A percentile compares a stretch with the other conserved stretches of the same genome.
phyloP scores from a whole-genome alignment of 2,113 vertebrate species.

The Corydoras sp. region DNA sequence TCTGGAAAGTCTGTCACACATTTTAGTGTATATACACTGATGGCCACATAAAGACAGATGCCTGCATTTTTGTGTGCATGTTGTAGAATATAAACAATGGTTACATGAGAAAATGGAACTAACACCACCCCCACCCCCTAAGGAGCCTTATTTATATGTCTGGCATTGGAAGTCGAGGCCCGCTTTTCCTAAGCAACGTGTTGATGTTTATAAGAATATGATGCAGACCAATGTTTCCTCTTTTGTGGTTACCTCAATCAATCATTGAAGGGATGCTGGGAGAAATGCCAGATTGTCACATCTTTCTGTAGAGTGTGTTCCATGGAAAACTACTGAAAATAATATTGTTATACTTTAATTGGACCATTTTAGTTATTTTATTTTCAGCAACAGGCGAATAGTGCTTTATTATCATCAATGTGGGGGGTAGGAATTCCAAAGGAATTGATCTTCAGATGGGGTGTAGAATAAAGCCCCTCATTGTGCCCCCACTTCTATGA shows the following conservation, averaged over 20 bases:
- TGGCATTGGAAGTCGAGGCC: conserved; percentile 46
- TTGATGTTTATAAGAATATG: conserved; percentile 66
- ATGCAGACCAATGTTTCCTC: conserved; percentile 55
- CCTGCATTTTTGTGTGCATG: conserved; percentile 37
- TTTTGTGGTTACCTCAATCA: conserved; percentile 61
- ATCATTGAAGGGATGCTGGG: conserved; percentile 51
- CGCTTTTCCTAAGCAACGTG: conserved; percentile 62
- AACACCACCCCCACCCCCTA: conserved; percentile 29
- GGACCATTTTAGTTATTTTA: conserved; percentile 20
- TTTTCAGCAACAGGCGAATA: conserved; percentile 18
- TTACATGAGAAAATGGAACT: conserved; percentile 43
- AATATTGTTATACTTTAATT: conserved; percentile 13
- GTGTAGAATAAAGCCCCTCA: conserved; percentile 49
- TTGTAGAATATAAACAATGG: conserved; percentile 32
- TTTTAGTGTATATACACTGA: conserved; percentile 38
- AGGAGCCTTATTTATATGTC: conserved; percentile 49
- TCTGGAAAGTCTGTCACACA: conserved; percentile 23
- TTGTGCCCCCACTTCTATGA: conserved; percentile 36
- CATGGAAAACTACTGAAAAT: conserved; percentile 1
- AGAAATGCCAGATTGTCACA: conserved; percentile 55
- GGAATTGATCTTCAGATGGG: conserved; percentile 40
- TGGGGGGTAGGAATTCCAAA: conserved; percentile 49
- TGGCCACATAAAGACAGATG: conserved; percentile 38
- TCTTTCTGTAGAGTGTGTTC: conserved; percentile 45
- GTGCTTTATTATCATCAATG: conserved; percentile 29